Evolutionary conservation across 2,113 vertebrate genomes (phyloP).

Genomic region (Ranitomeya variabilis): DNA sequence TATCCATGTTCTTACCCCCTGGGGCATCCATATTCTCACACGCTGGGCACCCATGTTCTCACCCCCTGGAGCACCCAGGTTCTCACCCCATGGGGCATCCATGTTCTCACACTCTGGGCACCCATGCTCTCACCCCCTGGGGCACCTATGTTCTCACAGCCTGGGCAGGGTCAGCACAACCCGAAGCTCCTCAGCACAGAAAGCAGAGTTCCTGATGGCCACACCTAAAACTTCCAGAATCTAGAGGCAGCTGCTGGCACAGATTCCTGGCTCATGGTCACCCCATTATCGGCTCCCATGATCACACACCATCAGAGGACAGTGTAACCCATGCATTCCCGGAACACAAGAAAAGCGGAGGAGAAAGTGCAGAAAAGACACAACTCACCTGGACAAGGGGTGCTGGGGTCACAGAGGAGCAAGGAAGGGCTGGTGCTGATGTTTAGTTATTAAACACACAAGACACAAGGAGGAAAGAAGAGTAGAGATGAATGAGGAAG

Average conservation of each 20-base stretch:
- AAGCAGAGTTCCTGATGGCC: background rate
- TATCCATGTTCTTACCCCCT: background rate
- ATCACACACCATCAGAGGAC: constrained; percentile 29
- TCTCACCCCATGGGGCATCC: no score
- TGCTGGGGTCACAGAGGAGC: constrained; percentile 70
- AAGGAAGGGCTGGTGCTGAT: constrained; percentile 68
- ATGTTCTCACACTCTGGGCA: no score
- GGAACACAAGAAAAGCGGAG: constrained; percentile 56
- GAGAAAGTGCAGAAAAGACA: constrained; percentile 71
- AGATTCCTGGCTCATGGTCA: background rate
- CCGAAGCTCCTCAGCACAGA: background rate
- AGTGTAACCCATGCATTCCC: background rate
- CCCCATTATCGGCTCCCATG: constrained; percentile 11
- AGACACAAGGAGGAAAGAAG: constrained; percentile 67
- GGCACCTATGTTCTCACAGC: no score
- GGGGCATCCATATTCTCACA: no score
- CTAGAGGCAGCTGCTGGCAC: background rate
- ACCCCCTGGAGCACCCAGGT: no score
- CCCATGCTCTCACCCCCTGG: no score
- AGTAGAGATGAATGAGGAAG: constrained; percentile 57
- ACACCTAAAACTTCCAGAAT: constrained; percentile 23
- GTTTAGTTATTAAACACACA: constrained; percentile 68
- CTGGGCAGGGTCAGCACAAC: no score
- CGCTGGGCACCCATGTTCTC: no score
- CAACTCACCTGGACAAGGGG: constrained; percentile 73